phyloP scores from a whole-genome alignment of 2,888 invertebrate genomes.

The Diabrotica balteata region DNA sequence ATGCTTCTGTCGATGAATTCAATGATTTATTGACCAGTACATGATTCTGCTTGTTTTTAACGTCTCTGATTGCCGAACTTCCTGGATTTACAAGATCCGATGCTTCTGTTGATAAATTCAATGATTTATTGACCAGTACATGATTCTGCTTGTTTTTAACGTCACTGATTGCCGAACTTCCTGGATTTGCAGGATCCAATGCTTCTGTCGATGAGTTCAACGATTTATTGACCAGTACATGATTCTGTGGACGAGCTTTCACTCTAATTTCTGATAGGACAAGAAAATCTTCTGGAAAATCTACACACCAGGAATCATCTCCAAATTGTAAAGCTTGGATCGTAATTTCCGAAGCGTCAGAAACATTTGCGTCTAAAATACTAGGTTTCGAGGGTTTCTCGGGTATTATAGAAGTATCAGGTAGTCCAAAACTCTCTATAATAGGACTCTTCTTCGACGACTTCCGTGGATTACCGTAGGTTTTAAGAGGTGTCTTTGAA shows the following conservation, averaged over 20 bases:
- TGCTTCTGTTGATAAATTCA: too few relatives aligned
- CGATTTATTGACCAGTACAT: too few relatives aligned
- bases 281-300: slow-evolving; percentile 17
- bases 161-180: too few relatives aligned
- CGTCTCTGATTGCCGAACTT: too few relatives aligned
- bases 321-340: slow-evolving; percentile 34
- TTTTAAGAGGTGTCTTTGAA: slow-evolving; percentile 42
- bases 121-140: too few relatives aligned
- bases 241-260: slow-evolving; percentile 26
- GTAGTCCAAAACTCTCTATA: slow-evolving; percentile 52
- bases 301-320: slow-evolving; percentile 38
- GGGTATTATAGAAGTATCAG: slow-evolving; percentile 51
- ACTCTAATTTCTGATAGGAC: slow-evolving; percentile 25
- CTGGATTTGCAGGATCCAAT: too few relatives aligned
- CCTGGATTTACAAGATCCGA: too few relatives aligned
- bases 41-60: too few relatives aligned
- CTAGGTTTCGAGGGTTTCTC: slow-evolving; percentile 32
- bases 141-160: too few relatives aligned
- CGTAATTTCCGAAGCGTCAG: slow-evolving; percentile 41
- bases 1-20: too few relatives aligned
- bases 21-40: too few relatives aligned
- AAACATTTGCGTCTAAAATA: slow-evolving; percentile 38
- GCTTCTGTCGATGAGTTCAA: too few relatives aligned
- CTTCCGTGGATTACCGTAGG: slow-evolving; percentile 50
- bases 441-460: slow-evolving; percentile 34